A percentile compares a stretch with the other conserved stretches of the same genome.
These are phyloP conservation scores for Atherinosoma microstoma DNA, from an alignment of 2,797 vertebrate species.

Conservation along the genomic window DNA sequence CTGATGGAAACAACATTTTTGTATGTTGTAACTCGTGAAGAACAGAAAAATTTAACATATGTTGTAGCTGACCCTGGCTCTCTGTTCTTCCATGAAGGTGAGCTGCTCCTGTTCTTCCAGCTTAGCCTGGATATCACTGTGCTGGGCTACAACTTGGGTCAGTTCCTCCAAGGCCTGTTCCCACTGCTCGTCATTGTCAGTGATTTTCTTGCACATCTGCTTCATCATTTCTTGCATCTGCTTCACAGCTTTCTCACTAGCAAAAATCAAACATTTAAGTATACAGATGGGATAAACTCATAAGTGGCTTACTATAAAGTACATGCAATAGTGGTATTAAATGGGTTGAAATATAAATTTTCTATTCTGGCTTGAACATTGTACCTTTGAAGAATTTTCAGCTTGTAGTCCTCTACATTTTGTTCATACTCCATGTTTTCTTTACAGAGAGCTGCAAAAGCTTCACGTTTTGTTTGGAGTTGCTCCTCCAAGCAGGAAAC, in stretches of 20 bases:
- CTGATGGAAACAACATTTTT: conserved; percentile 1
- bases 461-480: conserved; percentile 60
- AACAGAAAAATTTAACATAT: conserved; percentile 44
- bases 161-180: conserved; percentile 78
- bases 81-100: conserved; percentile 76
- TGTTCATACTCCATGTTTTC: conserved; percentile 72
- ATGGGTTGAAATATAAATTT: background rate
- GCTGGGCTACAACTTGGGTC: conserved; percentile 67
- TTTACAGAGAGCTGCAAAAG: conserved; percentile 56
- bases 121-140: conserved; percentile 69
- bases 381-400: conserved; percentile 75
- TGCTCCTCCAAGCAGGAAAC: conserved; percentile 69
- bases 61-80: conserved; percentile 81
- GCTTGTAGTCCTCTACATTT: conserved; percentile 70
- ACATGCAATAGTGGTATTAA: conserved; percentile 9
- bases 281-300: conserved; percentile 31
- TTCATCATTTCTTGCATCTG: conserved; percentile 77
- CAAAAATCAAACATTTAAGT: conserved; percentile 34
- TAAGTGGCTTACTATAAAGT: background rate
- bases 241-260: conserved; percentile 74
- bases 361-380: conserved; percentile 3
- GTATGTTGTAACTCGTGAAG: conserved; percentile 16
- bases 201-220: conserved; percentile 75
- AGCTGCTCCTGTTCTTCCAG: conserved; percentile 78
- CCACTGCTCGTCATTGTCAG: conserved; percentile 78